phyloP scores from a whole-genome alignment of 2,888 invertebrate species.

The Clostera curtula region DNA sequence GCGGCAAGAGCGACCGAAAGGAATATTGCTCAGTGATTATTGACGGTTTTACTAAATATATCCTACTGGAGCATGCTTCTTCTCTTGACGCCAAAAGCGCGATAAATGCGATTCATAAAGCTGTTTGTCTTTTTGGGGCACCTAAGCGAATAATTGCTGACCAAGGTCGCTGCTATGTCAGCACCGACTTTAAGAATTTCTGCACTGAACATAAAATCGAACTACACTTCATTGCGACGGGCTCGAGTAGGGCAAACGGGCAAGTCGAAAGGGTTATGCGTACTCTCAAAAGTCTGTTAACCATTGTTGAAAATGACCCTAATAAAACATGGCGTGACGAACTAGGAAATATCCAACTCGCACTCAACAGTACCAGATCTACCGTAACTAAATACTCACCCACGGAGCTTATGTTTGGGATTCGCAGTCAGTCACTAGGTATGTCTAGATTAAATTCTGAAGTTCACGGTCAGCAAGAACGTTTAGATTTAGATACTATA shows the following conservation, averaged over 20 bases:
- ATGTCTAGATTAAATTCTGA: background rate
- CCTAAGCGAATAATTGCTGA: conserved; percentile 6
- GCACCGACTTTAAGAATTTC: conserved; percentile 1
- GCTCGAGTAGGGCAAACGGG: background rate
- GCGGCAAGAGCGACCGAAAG: conserved; percentile 4
- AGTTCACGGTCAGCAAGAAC: conserved; percentile 1
- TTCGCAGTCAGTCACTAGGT: conserved; percentile 10
- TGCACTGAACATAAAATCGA: conserved; percentile 1
- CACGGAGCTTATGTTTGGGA: conserved; percentile 19
- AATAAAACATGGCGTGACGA: conserved; percentile 12
- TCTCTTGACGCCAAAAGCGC: conserved; percentile 1
- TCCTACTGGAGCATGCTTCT: too few species aligned
- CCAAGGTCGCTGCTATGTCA: conserved; percentile 2
- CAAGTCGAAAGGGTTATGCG: conserved; percentile 3
- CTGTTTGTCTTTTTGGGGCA: conserved; percentile 4
- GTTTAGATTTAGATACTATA: conserved; percentile 4
- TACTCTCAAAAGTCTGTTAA: conserved; percentile 1
- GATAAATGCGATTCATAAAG: conserved; percentile 1
- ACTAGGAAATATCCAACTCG: conserved; percentile 16
- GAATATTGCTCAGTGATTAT: conserved; percentile 2
- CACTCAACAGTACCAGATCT: conserved; percentile 16
- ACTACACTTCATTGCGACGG: conserved; percentile 3
- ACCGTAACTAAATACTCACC: conserved; percentile 16
- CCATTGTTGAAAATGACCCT: conserved; percentile 1
- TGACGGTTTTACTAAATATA: background rate